Conservation (phyloP, 2,797 vertebrate species). For the Sebastes matsubarae region DNA sequence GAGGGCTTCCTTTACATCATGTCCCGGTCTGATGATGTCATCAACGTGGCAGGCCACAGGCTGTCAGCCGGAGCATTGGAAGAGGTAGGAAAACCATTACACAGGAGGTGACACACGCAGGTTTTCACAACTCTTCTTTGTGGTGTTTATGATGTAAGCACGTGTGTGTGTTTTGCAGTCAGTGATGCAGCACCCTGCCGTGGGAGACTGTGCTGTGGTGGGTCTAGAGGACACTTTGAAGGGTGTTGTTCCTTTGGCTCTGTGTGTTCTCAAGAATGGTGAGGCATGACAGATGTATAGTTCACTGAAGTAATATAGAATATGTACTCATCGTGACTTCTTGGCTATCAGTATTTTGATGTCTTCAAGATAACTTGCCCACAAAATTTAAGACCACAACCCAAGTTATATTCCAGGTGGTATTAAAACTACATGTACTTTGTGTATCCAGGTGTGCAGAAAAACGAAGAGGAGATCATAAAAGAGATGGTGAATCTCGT, state of each 20-base stretch:
- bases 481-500: conserved; percentile 88
- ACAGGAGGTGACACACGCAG: not conserved
- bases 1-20: conserved; percentile 93
- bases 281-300: conserved; percentile 44
- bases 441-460: conserved; percentile 78
- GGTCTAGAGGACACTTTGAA: conserved; percentile 92
- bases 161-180: conserved; percentile 76
- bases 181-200: conserved; percentile 85
- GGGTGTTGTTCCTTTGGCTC: conserved; percentile 91
- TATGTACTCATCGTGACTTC: not conserved
- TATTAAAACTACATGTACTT: not conserved
- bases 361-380: no score
- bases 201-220: conserved; percentile 95
- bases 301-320: not conserved
- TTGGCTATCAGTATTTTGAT: not conserved
- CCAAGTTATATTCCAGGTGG: not conserved
- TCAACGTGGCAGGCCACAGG: conserved; percentile 96
- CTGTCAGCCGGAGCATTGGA: conserved; percentile 93
- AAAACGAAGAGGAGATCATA: conserved; percentile 72
- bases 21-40: conserved; percentile 96
- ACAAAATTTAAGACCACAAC: not conserved
- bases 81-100: conserved; percentile 81
- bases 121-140: not conserved
- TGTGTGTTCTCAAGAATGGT: conserved; percentile 92
- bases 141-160: not conserved